Conservation (phyloP, 2,113 vertebrate genomes). For the Malurus melanocephalus region DNA sequence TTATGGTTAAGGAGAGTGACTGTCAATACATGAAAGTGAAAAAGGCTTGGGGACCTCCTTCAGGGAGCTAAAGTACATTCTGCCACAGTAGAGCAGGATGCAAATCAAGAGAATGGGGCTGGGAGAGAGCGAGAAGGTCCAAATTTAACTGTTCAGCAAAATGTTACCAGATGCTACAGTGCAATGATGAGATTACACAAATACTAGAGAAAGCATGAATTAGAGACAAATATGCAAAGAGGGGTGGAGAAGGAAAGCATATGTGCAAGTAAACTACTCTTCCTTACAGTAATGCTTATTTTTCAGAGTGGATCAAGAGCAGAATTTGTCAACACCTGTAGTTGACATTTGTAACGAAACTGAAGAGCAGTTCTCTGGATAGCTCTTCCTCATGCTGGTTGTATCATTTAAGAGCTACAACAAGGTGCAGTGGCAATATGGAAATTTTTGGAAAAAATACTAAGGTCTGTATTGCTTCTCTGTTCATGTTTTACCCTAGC, state of each 20-base stretch:
- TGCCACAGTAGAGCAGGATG: slow-evolving; percentile 13
- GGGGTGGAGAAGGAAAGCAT: background rate
- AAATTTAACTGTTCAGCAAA: slow-evolving; percentile 35
- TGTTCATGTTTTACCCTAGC: background rate
- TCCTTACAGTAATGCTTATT: background rate
- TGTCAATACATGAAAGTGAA: background rate
- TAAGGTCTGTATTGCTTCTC: slow-evolving; percentile 11
- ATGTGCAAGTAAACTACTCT: slow-evolving; percentile 50
- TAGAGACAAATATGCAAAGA: slow-evolving; percentile 1
- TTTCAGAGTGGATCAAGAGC: slow-evolving; percentile 2
- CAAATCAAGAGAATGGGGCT: background rate
- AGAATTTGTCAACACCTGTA: slow-evolving; percentile 17
- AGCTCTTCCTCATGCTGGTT: slow-evolving; percentile 1
- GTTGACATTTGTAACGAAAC: background rate
- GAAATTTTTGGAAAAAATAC: background rate
- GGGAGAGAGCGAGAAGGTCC: background rate
- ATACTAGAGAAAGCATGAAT: slow-evolving; percentile 9
- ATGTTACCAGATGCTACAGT: slow-evolving; percentile 35
- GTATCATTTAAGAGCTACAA: background rate
- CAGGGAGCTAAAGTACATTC: slow-evolving; percentile 21
- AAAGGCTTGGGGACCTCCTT: slow-evolving; percentile 1
- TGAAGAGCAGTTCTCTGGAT: background rate
- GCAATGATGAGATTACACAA: slow-evolving; percentile 35
- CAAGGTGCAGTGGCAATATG: background rate
- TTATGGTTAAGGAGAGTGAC: background rate